phyloP scores from a whole-genome alignment of 2,797 vertebrate species.

The Phaenicophaeus curvirostris region DNA sequence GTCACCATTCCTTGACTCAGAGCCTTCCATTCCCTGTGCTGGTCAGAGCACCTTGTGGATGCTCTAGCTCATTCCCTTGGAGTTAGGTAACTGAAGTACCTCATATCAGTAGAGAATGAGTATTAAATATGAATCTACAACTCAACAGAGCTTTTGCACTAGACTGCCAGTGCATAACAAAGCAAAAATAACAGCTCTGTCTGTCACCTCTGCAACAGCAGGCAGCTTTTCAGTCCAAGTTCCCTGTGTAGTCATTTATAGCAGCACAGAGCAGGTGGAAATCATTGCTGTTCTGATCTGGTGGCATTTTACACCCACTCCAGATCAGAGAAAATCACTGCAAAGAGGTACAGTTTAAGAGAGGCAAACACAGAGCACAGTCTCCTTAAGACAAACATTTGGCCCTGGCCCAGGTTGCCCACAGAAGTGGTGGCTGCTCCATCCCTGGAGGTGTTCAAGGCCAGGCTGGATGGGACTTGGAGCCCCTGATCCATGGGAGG shows the following conservation, averaged over 20 bases:
- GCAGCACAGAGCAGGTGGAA: constrained; percentile 26
- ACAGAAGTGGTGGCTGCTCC: too few relatives aligned
- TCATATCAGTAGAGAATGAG: neutral
- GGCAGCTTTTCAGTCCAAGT: neutral
- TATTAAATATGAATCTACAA: neutral
- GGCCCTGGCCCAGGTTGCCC: neutral
- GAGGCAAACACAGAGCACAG: neutral
- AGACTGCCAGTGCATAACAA: neutral
- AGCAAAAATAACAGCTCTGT: constrained; percentile 22
- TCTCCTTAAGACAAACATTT: neutral
- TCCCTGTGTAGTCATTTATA: neutral
- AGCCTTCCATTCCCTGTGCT: neutral
- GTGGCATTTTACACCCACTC: constrained; percentile 2
- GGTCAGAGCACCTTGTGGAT: neutral
- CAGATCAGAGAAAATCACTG: neutral
- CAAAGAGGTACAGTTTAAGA: neutral
- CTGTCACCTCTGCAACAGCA: constrained; percentile 32
- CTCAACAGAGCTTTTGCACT: neutral
- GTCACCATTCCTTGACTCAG: neutral
- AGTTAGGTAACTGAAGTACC: neutral
- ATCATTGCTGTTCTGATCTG: neutral
- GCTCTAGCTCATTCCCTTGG: neutral
- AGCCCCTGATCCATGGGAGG: too few relatives aligned
- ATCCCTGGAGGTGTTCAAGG: too few relatives aligned
- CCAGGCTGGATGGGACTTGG: too few relatives aligned